Evolutionary conservation across 2,797 vertebrate genomes (phyloP), one percentile per base, ranked within the genome.

Genomic region (Loris lydekkerianus): DNA sequence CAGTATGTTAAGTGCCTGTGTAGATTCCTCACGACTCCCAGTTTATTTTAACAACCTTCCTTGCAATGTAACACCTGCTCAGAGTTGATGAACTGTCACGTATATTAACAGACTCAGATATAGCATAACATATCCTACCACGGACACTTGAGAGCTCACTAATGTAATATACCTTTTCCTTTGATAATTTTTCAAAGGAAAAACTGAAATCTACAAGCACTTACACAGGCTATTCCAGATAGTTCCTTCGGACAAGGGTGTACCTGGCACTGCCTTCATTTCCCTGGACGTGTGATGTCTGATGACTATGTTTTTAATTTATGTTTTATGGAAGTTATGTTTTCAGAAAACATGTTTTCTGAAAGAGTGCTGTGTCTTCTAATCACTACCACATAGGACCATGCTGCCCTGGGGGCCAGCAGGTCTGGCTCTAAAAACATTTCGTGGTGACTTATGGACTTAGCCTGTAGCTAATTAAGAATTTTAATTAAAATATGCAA

Each of bases 1-100:
- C 13, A 60, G 84, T 46, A 75, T 0, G 77, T 75, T 40, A n/a
- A 58, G 5, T 29, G 40, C 17, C 97, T 83, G 9, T 18, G 73
- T 40, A 4, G 31, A 77, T 89, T 89, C 78, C 84, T 87, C 69
- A 80, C 75, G 29, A 91, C 73, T 84, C 89, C 65, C 18, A 0
- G 6, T 94, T 96, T 53, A 73, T 97, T 96, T 97, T 92, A 95
- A 81, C 18, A 86, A 37, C 0, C 58, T 73, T 3, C 65, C 56
- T 72, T 81, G 63, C 11, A 21, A 18, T 49, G 10, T 23, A 20
- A 67, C 3, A 10, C 69, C 89, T 91, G 37, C 75, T 78, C 76
- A 40, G 56, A 25, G 11, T 21, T 25, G 34, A 70, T 21, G 37
- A 43, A 15, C 27, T 67, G 46, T 43, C 84, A 75, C 46, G 10